Conservation (phyloP, 2,797 vertebrate species). For the Takifugu rubripes region DNA sequence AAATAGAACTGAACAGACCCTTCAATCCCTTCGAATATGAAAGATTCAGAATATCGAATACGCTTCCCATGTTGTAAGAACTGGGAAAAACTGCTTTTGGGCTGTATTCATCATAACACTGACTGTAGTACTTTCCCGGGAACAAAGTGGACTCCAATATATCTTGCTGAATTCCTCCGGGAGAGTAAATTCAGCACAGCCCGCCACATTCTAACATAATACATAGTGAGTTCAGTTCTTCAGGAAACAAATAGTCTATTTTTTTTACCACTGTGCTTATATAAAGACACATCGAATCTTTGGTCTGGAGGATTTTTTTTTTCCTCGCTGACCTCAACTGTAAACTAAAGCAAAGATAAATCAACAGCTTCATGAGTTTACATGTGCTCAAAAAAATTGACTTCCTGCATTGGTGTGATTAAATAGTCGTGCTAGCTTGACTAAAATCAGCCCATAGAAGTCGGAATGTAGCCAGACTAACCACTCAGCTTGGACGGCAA, state of each 20-base stretch:
- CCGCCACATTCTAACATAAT: slow-evolving; percentile 20
- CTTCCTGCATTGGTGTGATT: no score
- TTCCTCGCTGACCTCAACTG: slow-evolving; percentile 19
- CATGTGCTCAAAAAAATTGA: no score
- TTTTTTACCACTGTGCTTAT: slow-evolving; percentile 6
- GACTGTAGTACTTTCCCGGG: slow-evolving; percentile 7
- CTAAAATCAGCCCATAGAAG: no score
- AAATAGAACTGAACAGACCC: background rate
- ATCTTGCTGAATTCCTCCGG: slow-evolving; percentile 32
- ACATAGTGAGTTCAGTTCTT: slow-evolving; percentile 30
- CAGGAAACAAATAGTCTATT: slow-evolving; percentile 34
- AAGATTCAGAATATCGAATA: slow-evolving; percentile 1
- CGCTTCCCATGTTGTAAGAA: slow-evolving; percentile 1
- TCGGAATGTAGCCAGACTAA: no score
- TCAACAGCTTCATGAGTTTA: slow-evolving; percentile 4
- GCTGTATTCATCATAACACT: slow-evolving; percentile 24
- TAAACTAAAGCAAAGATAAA: slow-evolving; percentile 26
- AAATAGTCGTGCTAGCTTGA: no score
- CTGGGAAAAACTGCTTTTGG: background rate
- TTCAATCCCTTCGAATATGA: slow-evolving; percentile 4
- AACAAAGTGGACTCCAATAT: slow-evolving; percentile 16
- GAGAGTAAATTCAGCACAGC: slow-evolving; percentile 22
- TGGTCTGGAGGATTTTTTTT: slow-evolving; percentile 28
- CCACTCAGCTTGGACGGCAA: no score
- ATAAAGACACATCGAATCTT: slow-evolving; percentile 21